Percentiles rank a stretch among this genome's conserved stretches.
These are phyloP conservation scores for Vidua chalybeata DNA, from an alignment of 2,113 vertebrate species.

Conservation along the genomic window DNA sequence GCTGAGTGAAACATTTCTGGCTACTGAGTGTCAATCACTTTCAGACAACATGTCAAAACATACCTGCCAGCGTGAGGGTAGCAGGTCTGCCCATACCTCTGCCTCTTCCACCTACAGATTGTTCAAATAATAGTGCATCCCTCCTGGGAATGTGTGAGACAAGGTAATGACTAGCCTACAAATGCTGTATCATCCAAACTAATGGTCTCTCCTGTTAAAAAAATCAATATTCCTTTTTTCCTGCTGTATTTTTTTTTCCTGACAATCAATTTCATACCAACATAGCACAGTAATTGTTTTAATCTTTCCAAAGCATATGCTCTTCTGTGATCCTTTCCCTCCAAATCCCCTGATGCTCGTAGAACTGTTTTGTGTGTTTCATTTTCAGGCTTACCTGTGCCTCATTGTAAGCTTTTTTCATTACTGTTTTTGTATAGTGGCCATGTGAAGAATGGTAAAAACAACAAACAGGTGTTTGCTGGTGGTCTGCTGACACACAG, in stretches of 20 bases:
- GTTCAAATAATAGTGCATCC: fast-evolving
- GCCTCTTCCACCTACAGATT: neutral
- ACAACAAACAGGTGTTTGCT: neutral
- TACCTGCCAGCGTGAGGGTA: neutral
- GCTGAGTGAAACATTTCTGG: neutral
- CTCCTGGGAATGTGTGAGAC: neutral
- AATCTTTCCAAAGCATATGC: neutral
- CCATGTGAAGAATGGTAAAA: neutral
- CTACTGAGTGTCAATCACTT: neutral
- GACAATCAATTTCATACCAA: neutral
- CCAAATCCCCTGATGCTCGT: neutral
- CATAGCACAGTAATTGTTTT: neutral
- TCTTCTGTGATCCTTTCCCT: neutral
- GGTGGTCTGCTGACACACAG: neutral
- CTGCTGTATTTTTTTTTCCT: neutral
- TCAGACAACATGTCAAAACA: neutral
- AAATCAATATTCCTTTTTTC: neutral
- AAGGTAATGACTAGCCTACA: neutral
- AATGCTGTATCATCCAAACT: constrained; percentile 8
- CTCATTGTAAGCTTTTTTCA: neutral
- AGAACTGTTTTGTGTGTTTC: neutral
- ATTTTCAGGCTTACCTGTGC: neutral
- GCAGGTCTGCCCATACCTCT: neutral
- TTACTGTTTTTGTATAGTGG: neutral
- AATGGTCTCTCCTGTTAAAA: neutral